A percentile compares a stretch with the other conserved stretches of the same genome.
Evolutionary conservation across 2,113 vertebrate species (phyloP).

Genomic region (Pangasianodon hypophthalmus): DNA sequence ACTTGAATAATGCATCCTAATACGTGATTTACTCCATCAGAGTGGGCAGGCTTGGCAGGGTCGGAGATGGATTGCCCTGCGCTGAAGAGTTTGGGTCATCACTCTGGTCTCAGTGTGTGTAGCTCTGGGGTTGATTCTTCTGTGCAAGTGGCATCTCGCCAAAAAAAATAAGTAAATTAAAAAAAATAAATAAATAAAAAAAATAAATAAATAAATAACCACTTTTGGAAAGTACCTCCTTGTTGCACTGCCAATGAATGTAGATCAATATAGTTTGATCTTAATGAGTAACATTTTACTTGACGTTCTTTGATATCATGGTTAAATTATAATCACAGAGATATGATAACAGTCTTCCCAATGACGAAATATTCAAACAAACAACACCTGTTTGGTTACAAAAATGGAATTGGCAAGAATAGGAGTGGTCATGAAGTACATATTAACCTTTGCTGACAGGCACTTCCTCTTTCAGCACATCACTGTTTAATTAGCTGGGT

Average conservation of each 20-base stretch:
- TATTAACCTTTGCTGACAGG: neutral
- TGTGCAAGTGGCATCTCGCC: neutral
- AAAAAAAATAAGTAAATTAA: neutral
- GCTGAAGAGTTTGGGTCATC: slow-evolving; percentile 36
- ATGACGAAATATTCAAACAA: neutral
- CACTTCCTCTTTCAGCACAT: neutral
- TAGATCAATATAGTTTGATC: neutral
- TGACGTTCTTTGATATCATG: neutral
- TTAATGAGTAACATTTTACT: neutral
- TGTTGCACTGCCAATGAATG: neutral
- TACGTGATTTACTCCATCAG: slow-evolving; percentile 34
- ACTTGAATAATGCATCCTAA: slow-evolving; percentile 41
- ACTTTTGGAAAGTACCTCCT: neutral
- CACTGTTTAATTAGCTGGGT: neutral
- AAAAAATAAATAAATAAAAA: neutral
- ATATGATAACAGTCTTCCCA: neutral
- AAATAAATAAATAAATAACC: neutral
- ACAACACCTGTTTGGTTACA: neutral
- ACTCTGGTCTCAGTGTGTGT: slow-evolving; percentile 18
- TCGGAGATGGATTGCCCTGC: slow-evolving; percentile 6
- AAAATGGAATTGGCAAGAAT: neutral
- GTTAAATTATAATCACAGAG: neutral
- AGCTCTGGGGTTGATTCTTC: neutral
- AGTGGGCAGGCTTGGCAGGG: slow-evolving; percentile 22
- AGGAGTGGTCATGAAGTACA: neutral